Evolutionary conservation across 2,797 vertebrate species (phyloP).

Genomic region (Sebastes trivittatus): DNA sequence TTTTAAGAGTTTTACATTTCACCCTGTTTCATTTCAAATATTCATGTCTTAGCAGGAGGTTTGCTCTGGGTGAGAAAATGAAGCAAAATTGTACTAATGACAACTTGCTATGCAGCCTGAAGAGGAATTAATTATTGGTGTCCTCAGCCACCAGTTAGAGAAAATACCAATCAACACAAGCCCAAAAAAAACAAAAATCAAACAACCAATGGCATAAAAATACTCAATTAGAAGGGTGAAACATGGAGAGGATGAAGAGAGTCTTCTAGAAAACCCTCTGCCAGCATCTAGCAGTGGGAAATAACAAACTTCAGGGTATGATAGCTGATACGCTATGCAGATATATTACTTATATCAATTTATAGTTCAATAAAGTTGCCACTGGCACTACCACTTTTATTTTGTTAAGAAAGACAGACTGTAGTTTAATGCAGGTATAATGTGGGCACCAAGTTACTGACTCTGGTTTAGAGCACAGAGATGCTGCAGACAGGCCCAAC

Average conservation of each 20-base stretch:
- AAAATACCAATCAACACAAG: neutral
- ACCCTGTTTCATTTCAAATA: neutral
- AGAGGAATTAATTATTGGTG: neutral
- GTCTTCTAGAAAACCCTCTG: neutral
- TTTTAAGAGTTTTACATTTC: neutral
- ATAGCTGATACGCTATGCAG: neutral
- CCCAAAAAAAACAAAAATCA: too few species aligned
- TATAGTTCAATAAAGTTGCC: too few species aligned
- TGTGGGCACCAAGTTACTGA: constrained; percentile 8
- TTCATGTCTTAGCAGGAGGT: neutral
- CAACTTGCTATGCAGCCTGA: neutral
- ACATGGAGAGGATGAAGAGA: neutral
- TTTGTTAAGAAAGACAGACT: neutral
- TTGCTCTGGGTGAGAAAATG: neutral
- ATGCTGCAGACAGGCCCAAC: neutral
- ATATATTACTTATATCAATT: too few species aligned
- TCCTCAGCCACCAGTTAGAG: neutral
- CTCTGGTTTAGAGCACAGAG: neutral
- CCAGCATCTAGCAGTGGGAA: neutral
- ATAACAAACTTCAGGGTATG: neutral
- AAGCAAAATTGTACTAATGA: neutral
- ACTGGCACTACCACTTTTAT: neutral
- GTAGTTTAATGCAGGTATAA: neutral
- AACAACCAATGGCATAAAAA: neutral
- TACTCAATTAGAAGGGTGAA: neutral